Evolutionary conservation across 2,113 vertebrate species (phyloP).

Genomic region (Alexandromys fortis): DNA sequence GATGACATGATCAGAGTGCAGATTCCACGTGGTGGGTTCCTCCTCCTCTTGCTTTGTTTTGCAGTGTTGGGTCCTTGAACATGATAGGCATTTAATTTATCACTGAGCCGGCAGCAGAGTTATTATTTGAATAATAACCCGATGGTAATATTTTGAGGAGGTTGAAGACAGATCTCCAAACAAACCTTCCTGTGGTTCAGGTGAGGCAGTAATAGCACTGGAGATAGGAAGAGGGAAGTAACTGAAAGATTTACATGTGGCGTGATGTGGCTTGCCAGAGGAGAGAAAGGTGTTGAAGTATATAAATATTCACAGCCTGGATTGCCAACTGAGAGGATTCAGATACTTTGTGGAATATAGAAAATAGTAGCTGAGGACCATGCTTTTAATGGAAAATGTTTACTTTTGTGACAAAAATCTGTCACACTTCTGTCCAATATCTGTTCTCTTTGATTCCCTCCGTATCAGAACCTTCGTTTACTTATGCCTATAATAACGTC

Average conservation of each 20-base stretch:
- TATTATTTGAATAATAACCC: neutral
- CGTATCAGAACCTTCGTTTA: neutral
- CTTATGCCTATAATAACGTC: neutral
- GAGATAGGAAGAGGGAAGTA: neutral
- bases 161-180: neutral
- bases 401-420: constrained; percentile 23
- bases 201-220: neutral
- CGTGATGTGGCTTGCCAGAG: neutral
- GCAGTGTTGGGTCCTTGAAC: neutral
- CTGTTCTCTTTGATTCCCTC: neutral
- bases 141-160: neutral
- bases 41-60: neutral
- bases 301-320: neutral
- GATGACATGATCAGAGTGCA: neutral
- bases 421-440: neutral
- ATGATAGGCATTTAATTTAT: neutral
- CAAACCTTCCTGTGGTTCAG: neutral
- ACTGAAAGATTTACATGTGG: neutral
- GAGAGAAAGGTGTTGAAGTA: neutral
- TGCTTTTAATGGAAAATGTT: constrained; percentile 48
- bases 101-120: neutral
- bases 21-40: neutral
- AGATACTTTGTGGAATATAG: neutral
- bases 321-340: neutral
- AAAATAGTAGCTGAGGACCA: neutral